phyloP scores from a whole-genome alignment of 2,888 invertebrate genomes.

The Oxyteleia sp. region DNA sequence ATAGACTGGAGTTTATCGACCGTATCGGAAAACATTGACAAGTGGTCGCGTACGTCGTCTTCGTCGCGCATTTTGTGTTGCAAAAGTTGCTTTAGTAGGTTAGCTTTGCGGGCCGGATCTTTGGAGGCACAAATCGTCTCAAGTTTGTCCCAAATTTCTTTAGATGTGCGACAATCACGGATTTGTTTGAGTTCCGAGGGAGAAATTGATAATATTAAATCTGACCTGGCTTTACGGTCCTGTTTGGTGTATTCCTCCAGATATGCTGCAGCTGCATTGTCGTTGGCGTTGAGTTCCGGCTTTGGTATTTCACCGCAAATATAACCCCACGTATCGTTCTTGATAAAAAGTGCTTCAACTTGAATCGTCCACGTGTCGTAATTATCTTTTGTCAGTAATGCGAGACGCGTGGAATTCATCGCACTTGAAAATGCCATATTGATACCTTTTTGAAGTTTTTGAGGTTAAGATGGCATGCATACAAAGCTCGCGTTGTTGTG shows the following conservation, averaged over 20 bases:
- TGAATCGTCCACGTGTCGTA: conserved; percentile 8
- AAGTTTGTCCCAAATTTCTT: conserved; percentile 48
- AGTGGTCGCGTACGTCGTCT: conserved; percentile 81
- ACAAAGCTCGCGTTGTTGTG: no score
- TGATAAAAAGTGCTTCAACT: background rate
- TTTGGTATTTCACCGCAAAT: background rate
- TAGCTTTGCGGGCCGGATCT: conserved; percentile 16
- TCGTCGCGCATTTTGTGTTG: conserved; percentile 65
- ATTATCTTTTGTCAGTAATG: background rate
- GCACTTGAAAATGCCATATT: background rate
- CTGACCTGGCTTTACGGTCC: conserved; percentile 48
- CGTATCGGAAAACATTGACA: conserved; percentile 59
- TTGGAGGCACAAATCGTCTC: conserved; percentile 22
- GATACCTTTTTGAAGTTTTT: no score
- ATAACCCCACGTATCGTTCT: background rate
- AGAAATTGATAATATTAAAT: conserved; percentile 41
- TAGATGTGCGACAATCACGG: conserved; percentile 51
- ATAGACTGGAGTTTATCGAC: conserved; percentile 66
- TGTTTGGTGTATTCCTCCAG: background rate
- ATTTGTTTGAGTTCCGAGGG: conserved; percentile 49
- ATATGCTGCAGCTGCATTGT: background rate
- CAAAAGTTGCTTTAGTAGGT: background rate
- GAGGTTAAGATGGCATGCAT: no score
- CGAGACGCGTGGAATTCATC: background rate
- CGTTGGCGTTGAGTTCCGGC: background rate